Evolutionary conservation across 2,113 vertebrate genomes (phyloP), one percentile per base, ranked within the genome.

Genomic region (Ictalurus furcatus): DNA sequence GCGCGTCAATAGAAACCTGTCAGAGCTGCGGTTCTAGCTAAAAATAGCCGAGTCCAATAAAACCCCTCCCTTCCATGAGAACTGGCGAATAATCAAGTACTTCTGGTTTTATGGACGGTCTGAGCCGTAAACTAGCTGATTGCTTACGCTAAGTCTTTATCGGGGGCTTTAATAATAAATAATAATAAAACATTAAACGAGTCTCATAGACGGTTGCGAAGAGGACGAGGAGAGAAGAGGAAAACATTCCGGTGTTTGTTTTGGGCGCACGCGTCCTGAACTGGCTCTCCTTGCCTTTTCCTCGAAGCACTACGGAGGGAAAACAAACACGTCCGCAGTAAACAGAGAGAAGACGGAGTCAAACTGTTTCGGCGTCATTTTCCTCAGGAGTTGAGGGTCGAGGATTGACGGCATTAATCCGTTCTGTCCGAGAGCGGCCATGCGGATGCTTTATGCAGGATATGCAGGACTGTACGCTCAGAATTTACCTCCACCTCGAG

Each of bases 361-460:
- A 8, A 63, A 67, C 30, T 73, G 56, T 81, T 89, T 69, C 82
- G 28, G 54, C 21, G 4, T 61, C n/a, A 23, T 82, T 58, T 21
- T 21, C 54, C 12, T 2, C 21, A 56, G n/a, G n/a, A 21, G 30
- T 59, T 1, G 9, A 78, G 81, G 30, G 8, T 37, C 1, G 54
- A 74, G 54, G 86, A 86, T 54, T 83, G 67, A 83, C 78, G 81
- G 65, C 17, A 69, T 83, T 83, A 61, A 86, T 87, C 28, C 8
- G 63, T 83, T 82, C 73, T 86, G 63, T 74, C 9, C 0, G 48
- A 30, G 40, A 74, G 85, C 61, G 25, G 37, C 85, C 73, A 12
- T 1, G 63, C 59, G 73, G 61, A 85, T 69, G 88, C 48, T 76
- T 19, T 28, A 48, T 6, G 61, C 12, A 34, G 12, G 84, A 81